Conservation (phyloP, 1,140 invertebrate species). For the Drosophila leontia region DNA sequence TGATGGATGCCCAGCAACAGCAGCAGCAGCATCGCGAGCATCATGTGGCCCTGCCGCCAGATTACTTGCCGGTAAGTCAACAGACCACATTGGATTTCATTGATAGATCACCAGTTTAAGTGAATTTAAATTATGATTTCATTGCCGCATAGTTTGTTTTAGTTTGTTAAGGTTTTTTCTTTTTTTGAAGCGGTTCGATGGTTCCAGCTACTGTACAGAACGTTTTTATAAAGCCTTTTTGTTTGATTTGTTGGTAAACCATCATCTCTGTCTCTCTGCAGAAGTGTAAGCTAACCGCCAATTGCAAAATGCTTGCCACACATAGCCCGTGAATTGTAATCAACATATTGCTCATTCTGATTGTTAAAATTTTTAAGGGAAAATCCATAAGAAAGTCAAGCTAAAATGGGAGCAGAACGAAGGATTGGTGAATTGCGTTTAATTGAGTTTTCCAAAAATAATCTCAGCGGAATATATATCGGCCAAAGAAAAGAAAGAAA, state of each 20-base stretch:
- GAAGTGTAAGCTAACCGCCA: constrained; percentile 60
- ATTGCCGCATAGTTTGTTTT: constrained; percentile 49
- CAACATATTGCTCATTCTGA: constrained; percentile 9
- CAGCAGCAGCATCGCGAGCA: constrained; percentile 80
- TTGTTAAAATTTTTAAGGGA: constrained; percentile 58
- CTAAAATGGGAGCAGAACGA: constrained; percentile 66
- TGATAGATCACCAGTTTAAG: constrained; percentile 3
- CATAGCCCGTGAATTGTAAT: constrained; percentile 8
- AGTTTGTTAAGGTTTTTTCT: constrained; percentile 85
- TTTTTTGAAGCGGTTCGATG: constrained; percentile 85
- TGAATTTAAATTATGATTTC: constrained; percentile 42
- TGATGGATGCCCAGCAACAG: constrained; percentile 84
- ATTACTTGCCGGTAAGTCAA: constrained; percentile 85
- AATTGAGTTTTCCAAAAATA: constrained; percentile 43
- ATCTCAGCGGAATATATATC: constrained; percentile 75
- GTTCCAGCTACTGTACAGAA: constrained; percentile 77
- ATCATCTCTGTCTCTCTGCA: constrained; percentile 28
- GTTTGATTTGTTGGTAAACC: constrained; percentile 12
- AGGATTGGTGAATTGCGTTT: constrained; percentile 68
- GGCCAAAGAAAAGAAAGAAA: constrained; percentile 85
- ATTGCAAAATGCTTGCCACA: constrained; percentile 66
- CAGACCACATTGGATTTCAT: not conserved
- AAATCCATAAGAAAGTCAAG: constrained; percentile 45
- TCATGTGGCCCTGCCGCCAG: constrained; percentile 76
- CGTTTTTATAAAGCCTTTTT: constrained; percentile 50